Conservation (phyloP, 2,888 invertebrate genomes). For the Stomorhina lunata region DNA sequence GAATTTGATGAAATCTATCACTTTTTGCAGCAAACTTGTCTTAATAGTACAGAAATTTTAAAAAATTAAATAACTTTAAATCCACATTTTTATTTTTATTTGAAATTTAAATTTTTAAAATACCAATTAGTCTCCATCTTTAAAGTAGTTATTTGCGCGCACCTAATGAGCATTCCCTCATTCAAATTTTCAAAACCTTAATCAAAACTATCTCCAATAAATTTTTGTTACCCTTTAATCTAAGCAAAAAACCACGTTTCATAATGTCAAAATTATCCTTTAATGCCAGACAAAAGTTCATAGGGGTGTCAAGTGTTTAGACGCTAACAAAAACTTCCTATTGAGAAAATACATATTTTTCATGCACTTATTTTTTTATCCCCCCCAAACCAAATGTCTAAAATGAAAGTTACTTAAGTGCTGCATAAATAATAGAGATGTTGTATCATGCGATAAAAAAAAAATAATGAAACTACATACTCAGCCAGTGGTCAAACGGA, state of each 20-base stretch:
- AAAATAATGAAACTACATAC: neutral
- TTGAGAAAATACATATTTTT: neutral
- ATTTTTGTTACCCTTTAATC: neutral
- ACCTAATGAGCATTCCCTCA: no score
- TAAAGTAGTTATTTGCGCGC: no score
- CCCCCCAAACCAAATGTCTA: slow-evolving; percentile 13
- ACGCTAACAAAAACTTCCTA: neutral
- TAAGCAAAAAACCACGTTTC: neutral
- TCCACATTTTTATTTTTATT: no score
- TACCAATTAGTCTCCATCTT: no score
- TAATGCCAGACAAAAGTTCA: slow-evolving; percentile 31
- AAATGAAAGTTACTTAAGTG: slow-evolving; percentile 66
- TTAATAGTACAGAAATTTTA: no score
- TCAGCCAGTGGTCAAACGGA: slow-evolving; percentile 28
- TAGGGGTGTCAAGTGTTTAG: neutral
- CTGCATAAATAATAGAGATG: slow-evolving; percentile 68
- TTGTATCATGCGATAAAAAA: slow-evolving; percentile 27
- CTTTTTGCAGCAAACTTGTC: no score
- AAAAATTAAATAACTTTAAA: no score
- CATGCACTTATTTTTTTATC: neutral
- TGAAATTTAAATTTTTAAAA: no score
- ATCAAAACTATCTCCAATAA: no score
- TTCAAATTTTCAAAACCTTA: no score
- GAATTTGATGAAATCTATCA: no score
- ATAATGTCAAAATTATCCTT: slow-evolving; percentile 8